Base-by-base conservation (phyloP, 1,140 invertebrate species). In the Calliphora vicina region DNA sequence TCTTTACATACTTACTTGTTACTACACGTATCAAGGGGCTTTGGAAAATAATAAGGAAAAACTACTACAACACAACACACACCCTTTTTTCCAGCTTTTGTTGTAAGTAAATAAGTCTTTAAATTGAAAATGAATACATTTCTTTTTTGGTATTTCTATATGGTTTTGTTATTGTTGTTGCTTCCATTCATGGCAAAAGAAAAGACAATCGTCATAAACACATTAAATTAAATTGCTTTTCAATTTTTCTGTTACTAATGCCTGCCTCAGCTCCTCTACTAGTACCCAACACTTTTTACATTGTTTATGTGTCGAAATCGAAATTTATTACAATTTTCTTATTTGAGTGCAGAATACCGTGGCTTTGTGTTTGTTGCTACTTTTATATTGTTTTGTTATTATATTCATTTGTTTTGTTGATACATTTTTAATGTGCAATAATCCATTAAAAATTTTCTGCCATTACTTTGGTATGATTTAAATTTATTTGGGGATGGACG, bases 221-320 rank as follows among this genome's bases (percentile, higher is more conserved):
- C 88, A 89, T 89, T 89, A 89, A 89, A 89, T 87, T 89, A 89
- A 89, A 89, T 89, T 87, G 88, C 85, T 86, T 85, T 88, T 86
- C 84, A 84, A 85, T 85, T 84, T n/a, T 50, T 81, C 82, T 82
- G 82, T 72, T 25, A 23, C 42, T 42, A 45, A 15, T 45, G 43
- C 9, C 43, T 43, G 42, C 5, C 42, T 45, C 9, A 12, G 43
- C 43, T 45, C 43, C 43, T 20, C n/a, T n/a, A 72, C 25, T n/a
- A 20, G 67, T n/a, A n/a, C n/a, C n/a, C n/a, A n/a, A n/a, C n/a
- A n/a, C n/a, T n/a, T 57, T n/a, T 57, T 17, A 17, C n/a, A 57
- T 57, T 57, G 50, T 57, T 57, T 57, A 57, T 57, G 50, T 57
- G 50, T 57, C 50, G 50, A 57, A 57, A 57, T 57, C 50, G 3